phyloP scores from a whole-genome alignment of 2,113 vertebrate species.

The Smithornis capensis region DNA sequence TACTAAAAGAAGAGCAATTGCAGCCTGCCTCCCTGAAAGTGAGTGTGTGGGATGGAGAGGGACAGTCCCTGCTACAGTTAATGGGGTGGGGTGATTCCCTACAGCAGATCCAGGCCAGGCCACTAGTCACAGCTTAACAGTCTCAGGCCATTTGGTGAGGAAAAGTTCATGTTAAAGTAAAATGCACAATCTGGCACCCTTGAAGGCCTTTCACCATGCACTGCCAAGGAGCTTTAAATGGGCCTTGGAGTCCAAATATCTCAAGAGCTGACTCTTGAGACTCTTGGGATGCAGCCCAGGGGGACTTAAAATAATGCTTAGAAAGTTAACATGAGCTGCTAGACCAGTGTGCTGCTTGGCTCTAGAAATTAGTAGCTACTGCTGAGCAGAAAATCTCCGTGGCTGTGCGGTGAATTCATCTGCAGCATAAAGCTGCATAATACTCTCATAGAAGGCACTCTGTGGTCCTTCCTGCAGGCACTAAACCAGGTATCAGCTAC shows the following conservation, averaged over 20 bases:
- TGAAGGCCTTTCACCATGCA: not conserved
- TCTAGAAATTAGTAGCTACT: not conserved
- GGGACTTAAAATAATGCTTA: not conserved
- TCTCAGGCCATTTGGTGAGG: not conserved
- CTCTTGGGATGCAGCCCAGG: not conserved
- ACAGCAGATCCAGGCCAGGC: not conserved
- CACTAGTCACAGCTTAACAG: not conserved
- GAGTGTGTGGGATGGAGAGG: fast-evolving
- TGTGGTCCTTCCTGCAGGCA: not conserved
- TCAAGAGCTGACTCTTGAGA: not conserved
- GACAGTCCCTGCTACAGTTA: not conserved
- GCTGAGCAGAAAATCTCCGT: not conserved
- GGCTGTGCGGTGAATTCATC: not conserved
- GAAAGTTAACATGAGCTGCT: not conserved
- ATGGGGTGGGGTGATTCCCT: fast-evolving
- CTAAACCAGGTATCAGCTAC: not conserved
- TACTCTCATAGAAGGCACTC: not conserved
- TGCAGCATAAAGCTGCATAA: not conserved
- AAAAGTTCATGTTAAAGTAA: not conserved
- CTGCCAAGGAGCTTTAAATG: not conserved
- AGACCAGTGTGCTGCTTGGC: not conserved
- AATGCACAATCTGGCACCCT: not conserved
- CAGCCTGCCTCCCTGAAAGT: not conserved
- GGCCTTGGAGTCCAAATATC: not conserved
- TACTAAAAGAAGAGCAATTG: not conserved